Conservation (phyloP, 2,888 invertebrate genomes). For the Metellina segmentata region DNA sequence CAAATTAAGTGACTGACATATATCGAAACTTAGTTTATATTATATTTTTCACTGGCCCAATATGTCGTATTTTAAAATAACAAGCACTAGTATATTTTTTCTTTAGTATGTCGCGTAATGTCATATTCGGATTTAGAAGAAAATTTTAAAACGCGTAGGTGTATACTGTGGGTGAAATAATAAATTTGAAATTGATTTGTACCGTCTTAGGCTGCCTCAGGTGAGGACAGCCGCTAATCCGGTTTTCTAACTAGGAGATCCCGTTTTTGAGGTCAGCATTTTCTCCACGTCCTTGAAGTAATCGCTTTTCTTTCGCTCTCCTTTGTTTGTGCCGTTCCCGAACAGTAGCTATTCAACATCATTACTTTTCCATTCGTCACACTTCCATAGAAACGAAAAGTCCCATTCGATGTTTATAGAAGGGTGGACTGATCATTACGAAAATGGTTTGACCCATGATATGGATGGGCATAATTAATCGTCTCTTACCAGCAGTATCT, state of each 20-base stretch:
- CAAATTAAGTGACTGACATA: too few species aligned
- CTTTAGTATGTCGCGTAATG: too few species aligned
- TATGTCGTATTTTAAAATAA: too few species aligned
- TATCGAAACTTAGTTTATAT: too few species aligned
- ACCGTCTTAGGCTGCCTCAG: neutral
- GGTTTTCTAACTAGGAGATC: conserved; percentile 15
- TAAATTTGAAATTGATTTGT: neutral
- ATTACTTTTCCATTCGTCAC: neutral
- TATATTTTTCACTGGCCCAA: too few species aligned
- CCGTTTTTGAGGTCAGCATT: conserved; percentile 50
- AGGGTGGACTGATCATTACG: neutral
- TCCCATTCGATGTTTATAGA: neutral
- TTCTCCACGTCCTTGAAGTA: conserved; percentile 44
- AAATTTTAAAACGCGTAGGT: neutral
- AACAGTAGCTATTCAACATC: neutral
- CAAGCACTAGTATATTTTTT: too few species aligned
- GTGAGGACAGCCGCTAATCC: conserved; percentile 32
- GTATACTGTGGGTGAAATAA: conserved; percentile 1
- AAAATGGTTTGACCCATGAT: too few species aligned
- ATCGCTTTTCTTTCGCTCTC: conserved; percentile 1
- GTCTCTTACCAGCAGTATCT: too few species aligned
- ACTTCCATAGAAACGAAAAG: neutral
- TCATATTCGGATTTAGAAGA: neutral
- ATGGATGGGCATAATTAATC: too few species aligned
- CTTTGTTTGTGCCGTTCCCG: neutral